Evolutionary conservation across 35 echinoderm and acorn worm species (phyloP), one percentile per base, ranked within the genome.

Genomic region (Ophiothrix spiculata): DNA sequence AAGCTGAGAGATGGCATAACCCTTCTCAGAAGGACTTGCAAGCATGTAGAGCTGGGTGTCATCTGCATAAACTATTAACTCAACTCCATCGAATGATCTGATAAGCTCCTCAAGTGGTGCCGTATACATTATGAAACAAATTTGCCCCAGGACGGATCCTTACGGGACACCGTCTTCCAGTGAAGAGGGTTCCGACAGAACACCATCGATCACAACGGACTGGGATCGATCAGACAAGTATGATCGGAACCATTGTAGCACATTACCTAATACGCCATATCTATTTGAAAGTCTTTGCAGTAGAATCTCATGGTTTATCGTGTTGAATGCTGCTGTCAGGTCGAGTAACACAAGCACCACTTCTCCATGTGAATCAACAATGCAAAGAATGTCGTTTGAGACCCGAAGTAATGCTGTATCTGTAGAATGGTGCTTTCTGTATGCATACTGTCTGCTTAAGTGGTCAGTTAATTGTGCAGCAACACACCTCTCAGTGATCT

Each of bases 61-160:
- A 88, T 93, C 85, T 11, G 85, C 91, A 35, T 93, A 93, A 0
- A 75, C 46, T 46, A 88, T 87, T 14, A 87, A 19, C 39, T 79
- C 73, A 40, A 75, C 39, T 35, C 40, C 35, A 33, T 86, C 79
- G 84, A 56, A 81, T 38, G 45, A 21, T 64, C 40, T 37, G 10
- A 80, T 56, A 31, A 87, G 79, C n/a, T 87, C 1, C 37, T 87
- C 1, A 37, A 87, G 35, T 35, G 86, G 86, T 64, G 85, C 41
- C 6, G 56, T 90, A 76, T 97, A 90, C 85, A 97, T 75, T 35
- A 79, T 89, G 35, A 92, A 92, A 14, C 56, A 28, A 37, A 93
- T 60, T 1, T 86, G 90, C 32, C 90, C 94, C 33, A 92, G 28
- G 28, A 96, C 84, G 25, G 88, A 91, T 31, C 94, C 90, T 46